These are phyloP conservation scores for Myocastor coypus DNA, from an alignment of 2,113 vertebrate genomes.

Conservation along the genomic window DNA sequence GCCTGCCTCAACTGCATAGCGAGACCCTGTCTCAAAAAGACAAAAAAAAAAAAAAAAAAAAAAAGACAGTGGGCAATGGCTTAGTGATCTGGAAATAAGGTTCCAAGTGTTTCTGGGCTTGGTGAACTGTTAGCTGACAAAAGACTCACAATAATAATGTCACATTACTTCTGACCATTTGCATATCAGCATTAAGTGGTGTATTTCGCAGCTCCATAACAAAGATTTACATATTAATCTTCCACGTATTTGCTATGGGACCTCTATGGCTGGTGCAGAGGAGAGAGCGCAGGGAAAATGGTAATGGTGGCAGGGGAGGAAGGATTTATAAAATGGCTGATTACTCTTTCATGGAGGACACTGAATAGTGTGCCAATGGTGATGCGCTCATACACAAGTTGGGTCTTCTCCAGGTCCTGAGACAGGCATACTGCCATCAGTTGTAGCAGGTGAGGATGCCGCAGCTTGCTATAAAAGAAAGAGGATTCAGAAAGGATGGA, in stretches of 20 bases:
- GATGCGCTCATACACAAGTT: constrained; percentile 88
- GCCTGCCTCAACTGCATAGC: no score
- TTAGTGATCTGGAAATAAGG: background rate
- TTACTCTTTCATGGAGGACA: constrained; percentile 89
- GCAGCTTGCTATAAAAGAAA: constrained; percentile 84
- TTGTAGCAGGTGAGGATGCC: constrained; percentile 88
- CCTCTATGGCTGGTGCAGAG: background rate
- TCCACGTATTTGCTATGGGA: background rate
- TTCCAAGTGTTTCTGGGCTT: constrained; percentile 13
- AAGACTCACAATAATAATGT: background rate
- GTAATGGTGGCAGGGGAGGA: background rate
- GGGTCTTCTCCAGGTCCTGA: constrained; percentile 84
- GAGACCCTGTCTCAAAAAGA: no score
- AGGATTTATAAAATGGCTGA: background rate
- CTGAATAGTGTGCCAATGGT: constrained; percentile 87
- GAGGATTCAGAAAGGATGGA: background rate
- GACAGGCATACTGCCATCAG: constrained; percentile 88
- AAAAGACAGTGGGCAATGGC: background rate
- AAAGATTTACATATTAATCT: background rate
- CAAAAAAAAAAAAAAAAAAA: no score
- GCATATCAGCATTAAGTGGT: background rate
- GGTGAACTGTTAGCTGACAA: background rate
- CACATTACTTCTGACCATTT: background rate
- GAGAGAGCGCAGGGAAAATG: background rate
- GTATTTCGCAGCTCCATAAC: background rate